Base-by-base conservation (phyloP, 2,113 vertebrate species). In the Takifugu flavidus region DNA sequence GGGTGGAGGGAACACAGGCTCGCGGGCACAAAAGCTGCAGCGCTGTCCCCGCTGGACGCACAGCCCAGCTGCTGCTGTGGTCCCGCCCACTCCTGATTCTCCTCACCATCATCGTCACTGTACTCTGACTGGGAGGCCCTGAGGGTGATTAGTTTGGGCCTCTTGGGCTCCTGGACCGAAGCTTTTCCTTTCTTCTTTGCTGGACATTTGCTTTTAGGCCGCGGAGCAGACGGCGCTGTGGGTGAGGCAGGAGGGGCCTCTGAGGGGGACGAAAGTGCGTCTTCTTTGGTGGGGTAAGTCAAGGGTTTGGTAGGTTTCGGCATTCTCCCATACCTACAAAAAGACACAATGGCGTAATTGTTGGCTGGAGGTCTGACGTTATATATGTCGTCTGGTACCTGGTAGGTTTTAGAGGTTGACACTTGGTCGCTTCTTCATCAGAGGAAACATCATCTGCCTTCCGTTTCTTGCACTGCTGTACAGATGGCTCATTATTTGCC, bases 1-100 rank as follows among this genome's bases (percentile, higher is more conserved):
- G 89, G 84, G 20, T 79, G 88, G 27, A 91, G 91, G 55, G 94
- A 92, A 55, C 93, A 90, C 56, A 99, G 90, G 65, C 92, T 88
- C 55, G 89, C 62, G 12, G 95, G 94, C 59, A 97, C 91, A 83
- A 97, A 98, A 0, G 82, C 93, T 34, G 92, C 91, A 75, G 89
- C 89, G 84, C 91, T 91, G 75, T 94, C 88, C 80, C 93, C 89
- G 31, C 92, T 90, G 0, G 88, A 87, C 56, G 89, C 80, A 65
- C 90, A 76, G 8, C 67, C 64, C 51, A 13, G 15, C 0, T 43
- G 81, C 55, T 64, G 80, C 51, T 84, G 84, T 10, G 34, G 5
- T 54, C 89, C 86, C 29, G 88, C 69, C 12, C 46, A 50, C 20
- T 8, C 34, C 11, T 65, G 56, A 3, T 25, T 54, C 8, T 83